Conservation (phyloP, 2,113 vertebrate species). For the Merops nubicus region DNA sequence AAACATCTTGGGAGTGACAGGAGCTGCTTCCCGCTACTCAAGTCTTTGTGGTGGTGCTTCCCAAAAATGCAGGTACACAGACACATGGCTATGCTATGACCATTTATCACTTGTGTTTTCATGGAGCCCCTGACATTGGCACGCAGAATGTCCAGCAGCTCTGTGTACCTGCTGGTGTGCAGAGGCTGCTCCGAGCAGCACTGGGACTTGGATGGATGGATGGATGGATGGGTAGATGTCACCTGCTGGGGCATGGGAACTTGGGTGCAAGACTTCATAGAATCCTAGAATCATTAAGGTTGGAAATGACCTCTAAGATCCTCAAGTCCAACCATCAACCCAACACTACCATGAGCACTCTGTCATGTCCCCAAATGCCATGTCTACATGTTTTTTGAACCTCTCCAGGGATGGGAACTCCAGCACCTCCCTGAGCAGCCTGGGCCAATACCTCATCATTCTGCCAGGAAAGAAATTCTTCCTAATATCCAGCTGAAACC, state of each 20-base stretch:
- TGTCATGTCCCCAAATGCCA: too few species aligned
- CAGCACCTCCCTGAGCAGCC: too few species aligned
- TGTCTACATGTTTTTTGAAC: too few species aligned
- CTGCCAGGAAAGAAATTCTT: too few species aligned
- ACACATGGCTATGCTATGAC: rapidly evolving
- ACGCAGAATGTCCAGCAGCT: rapidly evolving
- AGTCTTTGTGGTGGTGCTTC: rapidly evolving
- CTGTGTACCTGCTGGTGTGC: too few species aligned
- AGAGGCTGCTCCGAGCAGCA: not conserved
- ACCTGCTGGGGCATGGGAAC: not conserved
- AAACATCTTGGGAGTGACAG: not conserved
- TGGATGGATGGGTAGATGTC: not conserved
- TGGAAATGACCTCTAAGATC: too few species aligned
- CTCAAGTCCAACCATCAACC: too few species aligned
- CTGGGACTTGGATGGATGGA: rapidly evolving
- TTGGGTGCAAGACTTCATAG: not conserved
- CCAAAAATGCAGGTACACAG: not conserved
- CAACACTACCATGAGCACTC: too few species aligned
- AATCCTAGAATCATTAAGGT: too few species aligned
- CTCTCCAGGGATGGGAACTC: too few species aligned
- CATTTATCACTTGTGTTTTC: rapidly evolving
- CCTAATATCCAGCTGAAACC: too few species aligned
- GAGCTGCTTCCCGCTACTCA: not conserved
- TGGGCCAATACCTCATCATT: too few species aligned
- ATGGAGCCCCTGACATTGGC: not conserved